phyloP scores from a whole-genome alignment of 2,888 invertebrate species.

The Cryptocephalus primarius region DNA sequence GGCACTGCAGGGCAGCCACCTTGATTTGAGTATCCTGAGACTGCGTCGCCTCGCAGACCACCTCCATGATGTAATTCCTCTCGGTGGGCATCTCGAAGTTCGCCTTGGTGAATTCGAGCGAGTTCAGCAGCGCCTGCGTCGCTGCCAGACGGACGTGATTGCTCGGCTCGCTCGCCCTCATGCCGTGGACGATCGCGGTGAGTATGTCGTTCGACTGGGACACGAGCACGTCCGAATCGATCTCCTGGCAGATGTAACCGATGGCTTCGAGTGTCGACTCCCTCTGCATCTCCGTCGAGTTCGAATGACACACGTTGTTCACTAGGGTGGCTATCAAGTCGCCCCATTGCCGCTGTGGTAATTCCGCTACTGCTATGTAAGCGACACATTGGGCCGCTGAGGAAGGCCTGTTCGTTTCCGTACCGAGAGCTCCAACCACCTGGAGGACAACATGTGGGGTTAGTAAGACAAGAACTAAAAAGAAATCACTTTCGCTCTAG shows the following conservation, averaged over 20 bases:
- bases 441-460: constrained; percentile 28
- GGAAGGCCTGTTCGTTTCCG: constrained; percentile 90
- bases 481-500: too few relatives aligned
- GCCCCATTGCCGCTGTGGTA: constrained; percentile 87
- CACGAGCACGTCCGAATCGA: constrained; percentile 85
- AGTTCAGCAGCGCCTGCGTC: constrained; percentile 92
- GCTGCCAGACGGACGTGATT: constrained; percentile 93
- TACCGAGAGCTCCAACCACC: constrained; percentile 90
- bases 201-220: constrained; percentile 91
- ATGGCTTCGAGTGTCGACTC: constrained; percentile 97
- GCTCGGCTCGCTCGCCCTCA: constrained; percentile 89
- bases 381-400: constrained; percentile 99
- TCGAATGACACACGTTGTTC: constrained; percentile 77
- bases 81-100: constrained; percentile 98
- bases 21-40: constrained; percentile 76
- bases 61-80: constrained; percentile 97
- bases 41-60: constrained; percentile 97
- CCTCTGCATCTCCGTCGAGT: constrained; percentile 85
- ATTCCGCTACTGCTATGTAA: constrained; percentile 92
- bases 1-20: constrained; percentile 95
- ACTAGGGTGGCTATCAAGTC: constrained; percentile 81
- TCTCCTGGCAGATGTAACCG: constrained; percentile 98
- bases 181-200: constrained; percentile 86
- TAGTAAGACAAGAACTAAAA: too few relatives aligned
- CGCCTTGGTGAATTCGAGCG: constrained; percentile 94